Percentiles rank a stretch among this genome's conserved stretches.
Evolutionary conservation across 2,888 invertebrate species (phyloP).

Genomic region (Ypsolopha scabrella): DNA sequence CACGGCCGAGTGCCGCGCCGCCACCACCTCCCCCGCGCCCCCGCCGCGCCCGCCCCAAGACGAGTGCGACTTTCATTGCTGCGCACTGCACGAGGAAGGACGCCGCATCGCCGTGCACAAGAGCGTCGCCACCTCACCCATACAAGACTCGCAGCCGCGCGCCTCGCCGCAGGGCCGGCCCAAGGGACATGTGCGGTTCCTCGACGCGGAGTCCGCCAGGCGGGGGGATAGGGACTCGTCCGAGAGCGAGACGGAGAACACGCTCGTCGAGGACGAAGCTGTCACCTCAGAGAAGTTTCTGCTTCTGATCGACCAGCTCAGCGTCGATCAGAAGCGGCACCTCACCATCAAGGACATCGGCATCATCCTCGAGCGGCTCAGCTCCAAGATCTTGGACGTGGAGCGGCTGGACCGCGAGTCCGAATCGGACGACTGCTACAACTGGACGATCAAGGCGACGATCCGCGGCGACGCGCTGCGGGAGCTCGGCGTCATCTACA

Average conservation of each 20-base stretch:
- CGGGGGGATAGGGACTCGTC: conserved; percentile 85
- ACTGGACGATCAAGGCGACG: conserved; percentile 97
- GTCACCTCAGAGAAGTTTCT: conserved; percentile 93
- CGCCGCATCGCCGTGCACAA: conserved; percentile 92
- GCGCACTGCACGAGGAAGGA: conserved; percentile 93
- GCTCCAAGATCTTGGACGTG: conserved; percentile 93
- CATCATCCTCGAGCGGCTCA: conserved; percentile 91
- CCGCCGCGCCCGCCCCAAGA: conserved; percentile 72
- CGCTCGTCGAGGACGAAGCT: conserved; percentile 91
- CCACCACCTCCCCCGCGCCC: conserved; percentile 75
- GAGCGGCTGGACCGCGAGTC: conserved; percentile 92
- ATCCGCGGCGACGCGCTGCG: conserved; percentile 91
- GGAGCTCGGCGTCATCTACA: conserved; percentile 93
- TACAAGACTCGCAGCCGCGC: conserved; percentile 81
- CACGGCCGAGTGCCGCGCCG: conserved; percentile 81
- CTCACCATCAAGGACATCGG: conserved; percentile 96
- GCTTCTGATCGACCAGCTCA: conserved; percentile 91
- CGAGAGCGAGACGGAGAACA: conserved; percentile 94
- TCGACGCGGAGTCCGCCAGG: conserved; percentile 78
- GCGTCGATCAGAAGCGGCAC: conserved; percentile 92
- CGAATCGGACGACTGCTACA: conserved; percentile 94
- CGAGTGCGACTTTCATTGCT: conserved; percentile 96
- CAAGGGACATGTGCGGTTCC: conserved; percentile 87
- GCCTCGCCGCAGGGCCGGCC: conserved; percentile 77
- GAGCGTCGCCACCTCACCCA: conserved; percentile 93